These are phyloP conservation scores for Acropora tenuis DNA, from an alignment of 64 coral and sea anemone genomes.

Conservation along the genomic window DNA sequence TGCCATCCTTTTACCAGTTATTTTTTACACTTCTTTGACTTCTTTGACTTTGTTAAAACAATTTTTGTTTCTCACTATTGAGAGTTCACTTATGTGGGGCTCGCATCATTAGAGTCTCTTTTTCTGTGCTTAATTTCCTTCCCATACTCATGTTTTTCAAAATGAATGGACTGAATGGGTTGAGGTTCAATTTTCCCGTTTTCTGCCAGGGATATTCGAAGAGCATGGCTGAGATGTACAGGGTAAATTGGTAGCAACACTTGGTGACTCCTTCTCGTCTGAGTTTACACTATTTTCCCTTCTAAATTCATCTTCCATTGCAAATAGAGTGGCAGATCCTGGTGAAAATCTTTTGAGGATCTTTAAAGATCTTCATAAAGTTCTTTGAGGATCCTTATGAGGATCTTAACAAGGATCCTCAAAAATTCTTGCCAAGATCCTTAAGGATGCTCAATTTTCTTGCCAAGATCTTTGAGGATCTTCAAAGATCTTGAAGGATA, in stretches of 20 bases:
- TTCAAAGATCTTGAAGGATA: no score
- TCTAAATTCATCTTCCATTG: conserved; percentile 15
- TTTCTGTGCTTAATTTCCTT: conserved; percentile 4
- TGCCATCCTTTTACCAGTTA: conserved; percentile 29
- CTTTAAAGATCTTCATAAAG: no score
- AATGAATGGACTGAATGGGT: conserved; percentile 38
- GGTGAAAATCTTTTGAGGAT: no score
- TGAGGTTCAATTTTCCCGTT: conserved; percentile 6
- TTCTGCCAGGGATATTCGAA: conserved; percentile 17
- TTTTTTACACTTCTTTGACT: conserved; percentile 26
- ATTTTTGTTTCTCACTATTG: not conserved
- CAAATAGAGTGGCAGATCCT: conserved; percentile 42
- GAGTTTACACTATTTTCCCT: not conserved
- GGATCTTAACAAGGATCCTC: no score
- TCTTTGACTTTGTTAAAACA: not conserved
- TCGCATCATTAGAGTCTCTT: conserved; percentile 16
- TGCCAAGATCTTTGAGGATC: no score
- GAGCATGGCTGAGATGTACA: conserved; percentile 41
- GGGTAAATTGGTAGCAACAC: not conserved
- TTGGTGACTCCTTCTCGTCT: not conserved
- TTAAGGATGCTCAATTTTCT: no score
- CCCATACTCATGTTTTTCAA: conserved; percentile 61
- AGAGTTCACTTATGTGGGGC: conserved; percentile 40
- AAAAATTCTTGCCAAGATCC: no score
- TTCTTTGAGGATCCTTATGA: no score